Conservation (phyloP, 2,797 vertebrate species). For the Peromyscus melanophrys region DNA sequence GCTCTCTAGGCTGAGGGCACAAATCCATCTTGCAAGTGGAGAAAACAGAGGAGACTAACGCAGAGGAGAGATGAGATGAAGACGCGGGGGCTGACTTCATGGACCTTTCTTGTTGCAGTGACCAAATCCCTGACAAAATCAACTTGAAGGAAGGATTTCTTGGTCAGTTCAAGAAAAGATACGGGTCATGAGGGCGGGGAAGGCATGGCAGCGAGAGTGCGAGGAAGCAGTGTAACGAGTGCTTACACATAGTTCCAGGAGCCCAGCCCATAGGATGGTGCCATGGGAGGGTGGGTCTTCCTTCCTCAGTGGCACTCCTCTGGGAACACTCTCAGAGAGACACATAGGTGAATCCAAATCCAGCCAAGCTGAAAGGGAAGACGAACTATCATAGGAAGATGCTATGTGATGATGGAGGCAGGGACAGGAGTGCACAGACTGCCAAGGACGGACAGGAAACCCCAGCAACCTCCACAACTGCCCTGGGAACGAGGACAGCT, state of each 20-base stretch:
- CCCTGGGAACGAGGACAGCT: not conserved
- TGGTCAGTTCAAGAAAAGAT: not conserved
- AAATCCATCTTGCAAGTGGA: not conserved
- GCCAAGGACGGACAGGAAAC: not conserved
- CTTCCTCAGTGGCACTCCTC: not conserved
- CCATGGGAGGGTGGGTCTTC: not conserved
- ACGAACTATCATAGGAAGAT: not conserved
- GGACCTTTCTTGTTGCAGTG: too few relatives aligned
- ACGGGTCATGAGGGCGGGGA: too few relatives aligned
- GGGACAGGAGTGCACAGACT: rapidly evolving
- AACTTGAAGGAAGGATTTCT: not conserved
- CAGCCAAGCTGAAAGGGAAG: not conserved
- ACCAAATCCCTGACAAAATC: not conserved
- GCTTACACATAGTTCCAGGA: not conserved
- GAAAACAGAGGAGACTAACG: not conserved
- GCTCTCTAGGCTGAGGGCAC: not conserved
- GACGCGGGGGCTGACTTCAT: not conserved
- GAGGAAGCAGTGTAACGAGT: not conserved
- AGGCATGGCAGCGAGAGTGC: not conserved
- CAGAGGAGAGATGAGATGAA: not conserved
- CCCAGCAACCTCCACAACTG: not conserved
- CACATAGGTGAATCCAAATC: not conserved
- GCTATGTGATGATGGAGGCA: not conserved
- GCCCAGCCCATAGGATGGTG: not conserved
- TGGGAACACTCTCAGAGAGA: not conserved